Evolutionary conservation across 2,113 vertebrate species (phyloP).

Genomic region (Terrapene triunguis): DNA sequence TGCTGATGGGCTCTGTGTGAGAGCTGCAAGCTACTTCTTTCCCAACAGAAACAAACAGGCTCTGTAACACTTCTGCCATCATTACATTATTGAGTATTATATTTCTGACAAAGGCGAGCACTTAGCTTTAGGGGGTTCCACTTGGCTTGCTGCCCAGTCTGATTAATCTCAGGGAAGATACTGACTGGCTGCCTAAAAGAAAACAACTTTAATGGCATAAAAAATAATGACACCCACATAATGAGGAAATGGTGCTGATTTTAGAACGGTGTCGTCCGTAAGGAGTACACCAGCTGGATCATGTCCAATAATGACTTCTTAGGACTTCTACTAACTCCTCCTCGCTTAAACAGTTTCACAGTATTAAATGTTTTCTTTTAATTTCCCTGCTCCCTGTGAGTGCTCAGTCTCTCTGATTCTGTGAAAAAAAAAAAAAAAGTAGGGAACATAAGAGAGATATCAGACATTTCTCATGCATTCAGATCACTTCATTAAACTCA

Average conservation of each 20-base stretch:
- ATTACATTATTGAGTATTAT: slow-evolving; percentile 58
- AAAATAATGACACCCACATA: slow-evolving; percentile 59
- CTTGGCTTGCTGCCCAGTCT: slow-evolving; percentile 66
- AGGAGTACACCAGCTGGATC: slow-evolving; percentile 52
- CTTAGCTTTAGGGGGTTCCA: slow-evolving; percentile 64
- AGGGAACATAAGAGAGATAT: background rate
- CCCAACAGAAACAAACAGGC: slow-evolving; percentile 8
- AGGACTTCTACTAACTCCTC: slow-evolving; percentile 5
- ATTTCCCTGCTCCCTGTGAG: slow-evolving; percentile 41
- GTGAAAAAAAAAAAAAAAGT: background rate
- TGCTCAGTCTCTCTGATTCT: background rate
- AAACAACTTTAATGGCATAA: slow-evolving; percentile 63
- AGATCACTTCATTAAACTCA: background rate
- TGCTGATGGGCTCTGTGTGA: background rate
- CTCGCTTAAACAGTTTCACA: slow-evolving; percentile 27
- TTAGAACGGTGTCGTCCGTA: slow-evolving; percentile 15
- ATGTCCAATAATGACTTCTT: slow-evolving; percentile 57
- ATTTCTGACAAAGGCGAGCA: slow-evolving; percentile 42
- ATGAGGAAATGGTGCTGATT: slow-evolving; percentile 43
- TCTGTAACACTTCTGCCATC: slow-evolving; percentile 25
- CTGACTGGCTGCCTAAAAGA: slow-evolving; percentile 46
- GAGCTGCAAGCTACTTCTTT: slow-evolving; percentile 1
- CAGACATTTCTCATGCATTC: background rate
- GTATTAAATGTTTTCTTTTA: slow-evolving; percentile 63
- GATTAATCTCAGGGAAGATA: slow-evolving; percentile 41